These are phyloP conservation scores for Cantharis lateralis DNA, from an alignment of 2,888 invertebrate genomes.

Conservation along the genomic window DNA sequence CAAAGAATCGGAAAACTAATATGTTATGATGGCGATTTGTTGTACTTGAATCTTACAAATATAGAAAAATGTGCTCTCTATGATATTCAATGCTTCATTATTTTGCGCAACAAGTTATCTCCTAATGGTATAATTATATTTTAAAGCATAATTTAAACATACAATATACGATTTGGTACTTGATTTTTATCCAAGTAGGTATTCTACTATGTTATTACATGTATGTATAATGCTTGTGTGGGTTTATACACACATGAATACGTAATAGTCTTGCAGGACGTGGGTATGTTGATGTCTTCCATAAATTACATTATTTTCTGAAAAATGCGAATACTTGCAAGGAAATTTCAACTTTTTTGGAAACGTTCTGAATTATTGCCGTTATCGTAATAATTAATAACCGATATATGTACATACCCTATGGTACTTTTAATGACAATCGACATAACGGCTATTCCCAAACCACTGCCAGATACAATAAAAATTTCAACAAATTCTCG, in stretches of 20 bases:
- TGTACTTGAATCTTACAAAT: background rate
- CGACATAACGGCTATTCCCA: slow-evolving; percentile 84
- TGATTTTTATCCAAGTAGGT: background rate
- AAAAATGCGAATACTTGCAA: background rate
- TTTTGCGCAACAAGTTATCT: background rate
- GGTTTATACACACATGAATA: background rate
- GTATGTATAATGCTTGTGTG: background rate
- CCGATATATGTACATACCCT: slow-evolving; percentile 60
- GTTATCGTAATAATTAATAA: background rate
- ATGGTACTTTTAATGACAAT: slow-evolving; percentile 79
- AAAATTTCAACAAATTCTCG: slow-evolving; percentile 88
- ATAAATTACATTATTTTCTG: background rate
- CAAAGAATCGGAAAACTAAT: background rate
- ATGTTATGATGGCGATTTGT: background rate
- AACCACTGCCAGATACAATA: slow-evolving; percentile 82
- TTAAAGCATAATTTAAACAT: background rate
- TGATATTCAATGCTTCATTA: background rate
- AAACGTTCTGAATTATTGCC: background rate
- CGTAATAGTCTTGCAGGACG: background rate
- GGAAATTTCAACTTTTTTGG: background rate
- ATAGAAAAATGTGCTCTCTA: background rate
- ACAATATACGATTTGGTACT: background rate
- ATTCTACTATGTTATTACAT: background rate
- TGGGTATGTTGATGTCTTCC: background rate
- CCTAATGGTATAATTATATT: background rate